Evolutionary conservation across 2,797 vertebrate genomes (phyloP).

Genomic region (Acanthurus tractus): DNA sequence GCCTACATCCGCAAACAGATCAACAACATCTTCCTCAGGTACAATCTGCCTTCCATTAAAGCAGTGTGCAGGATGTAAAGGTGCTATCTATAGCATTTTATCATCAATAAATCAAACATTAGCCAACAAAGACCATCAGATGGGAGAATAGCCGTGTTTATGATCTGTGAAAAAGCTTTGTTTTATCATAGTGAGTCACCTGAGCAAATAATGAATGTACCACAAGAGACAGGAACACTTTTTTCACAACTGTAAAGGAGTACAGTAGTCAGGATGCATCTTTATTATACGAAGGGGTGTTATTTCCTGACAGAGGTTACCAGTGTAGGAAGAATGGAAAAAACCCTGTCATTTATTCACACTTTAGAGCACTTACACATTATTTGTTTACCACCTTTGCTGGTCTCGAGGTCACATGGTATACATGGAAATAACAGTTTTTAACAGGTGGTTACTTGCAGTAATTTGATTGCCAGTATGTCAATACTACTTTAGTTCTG

Average conservation of each 20-base stretch:
- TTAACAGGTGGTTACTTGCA: too few species aligned
- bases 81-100: constrained; percentile 18
- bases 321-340: neutral
- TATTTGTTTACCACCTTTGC: neutral
- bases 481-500: neutral
- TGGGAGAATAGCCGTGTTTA: neutral
- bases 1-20: constrained; percentile 96
- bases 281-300: neutral
- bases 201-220: constrained; percentile 5
- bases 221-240: neutral
- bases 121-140: constrained; percentile 11
- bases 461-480: too few species aligned
- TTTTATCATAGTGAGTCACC: neutral
- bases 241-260: neutral
- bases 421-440: neutral
- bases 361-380: neutral
- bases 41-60: constrained; percentile 25
- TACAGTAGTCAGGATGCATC: neutral
- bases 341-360: neutral
- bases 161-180: neutral
- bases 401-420: neutral
- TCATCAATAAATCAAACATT: constrained; percentile 37
- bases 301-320: neutral
- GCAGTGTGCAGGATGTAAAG: constrained; percentile 18
- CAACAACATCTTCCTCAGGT: constrained; percentile 97